Conservation (phyloP, 2,888 invertebrate genomes). For the Pycnomerus fuliginosus region DNA sequence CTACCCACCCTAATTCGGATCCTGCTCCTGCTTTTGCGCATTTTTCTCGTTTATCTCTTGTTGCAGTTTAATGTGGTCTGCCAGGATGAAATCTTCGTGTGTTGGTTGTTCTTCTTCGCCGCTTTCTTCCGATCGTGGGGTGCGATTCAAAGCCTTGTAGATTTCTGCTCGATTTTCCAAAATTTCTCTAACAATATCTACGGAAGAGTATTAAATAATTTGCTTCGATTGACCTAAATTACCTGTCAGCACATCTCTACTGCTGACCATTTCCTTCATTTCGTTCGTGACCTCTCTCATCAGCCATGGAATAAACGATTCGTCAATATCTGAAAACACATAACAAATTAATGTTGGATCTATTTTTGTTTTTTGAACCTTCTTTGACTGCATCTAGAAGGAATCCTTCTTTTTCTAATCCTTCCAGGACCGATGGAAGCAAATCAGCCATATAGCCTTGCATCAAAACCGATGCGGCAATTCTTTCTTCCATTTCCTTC, state of each 20-base stretch:
- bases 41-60: conserved; percentile 34
- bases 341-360: background rate
- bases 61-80: conserved; percentile 45
- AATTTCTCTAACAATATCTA: conserved; percentile 77
- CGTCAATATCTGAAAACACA: conserved; percentile 64
- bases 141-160: conserved; percentile 54
- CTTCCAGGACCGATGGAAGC: conserved; percentile 80
- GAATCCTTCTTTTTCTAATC: conserved; percentile 74
- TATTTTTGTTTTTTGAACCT: conserved; percentile 46
- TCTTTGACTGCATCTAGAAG: conserved; percentile 62
- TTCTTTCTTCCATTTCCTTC: conserved; percentile 71
- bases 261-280: conserved; percentile 77
- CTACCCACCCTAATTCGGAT: background rate
- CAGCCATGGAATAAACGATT: conserved; percentile 86
- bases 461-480: conserved; percentile 78
- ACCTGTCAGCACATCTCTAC: conserved; percentile 78
- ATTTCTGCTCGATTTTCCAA: conserved; percentile 71
- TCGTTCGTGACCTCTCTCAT: conserved; percentile 78
- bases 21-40: background rate
- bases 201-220: conserved; percentile 19
- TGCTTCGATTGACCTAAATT: conserved; percentile 33
- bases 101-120: conserved; percentile 42
- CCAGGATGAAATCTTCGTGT: conserved; percentile 39
- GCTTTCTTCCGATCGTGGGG: conserved; percentile 34
- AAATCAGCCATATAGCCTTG: conserved; percentile 86